phyloP scores from a whole-genome alignment of 1,140 invertebrate genomes.

The Grapholita molesta region DNA sequence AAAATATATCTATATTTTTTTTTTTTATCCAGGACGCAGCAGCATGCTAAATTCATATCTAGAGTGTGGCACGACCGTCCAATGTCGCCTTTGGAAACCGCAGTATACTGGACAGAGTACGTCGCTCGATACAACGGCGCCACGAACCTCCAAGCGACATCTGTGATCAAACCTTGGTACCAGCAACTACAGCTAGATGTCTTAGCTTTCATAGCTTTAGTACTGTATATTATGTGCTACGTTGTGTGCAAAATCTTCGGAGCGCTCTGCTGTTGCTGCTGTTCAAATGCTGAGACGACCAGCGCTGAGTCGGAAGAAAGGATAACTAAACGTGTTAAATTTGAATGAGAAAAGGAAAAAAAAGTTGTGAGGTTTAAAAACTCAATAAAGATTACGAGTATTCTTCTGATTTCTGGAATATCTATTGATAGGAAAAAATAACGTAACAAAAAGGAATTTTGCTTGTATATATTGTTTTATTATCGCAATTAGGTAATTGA shows the following conservation, averaged over 20 bases:
- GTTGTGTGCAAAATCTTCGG: conserved; percentile 56
- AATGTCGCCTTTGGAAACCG: conserved; percentile 70
- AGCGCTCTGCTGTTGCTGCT: conserved; percentile 57
- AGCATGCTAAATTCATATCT: conserved; percentile 66
- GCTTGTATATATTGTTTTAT: too few relatives aligned
- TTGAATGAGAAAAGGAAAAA: conserved; percentile 41
- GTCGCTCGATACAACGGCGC: conserved; percentile 74
- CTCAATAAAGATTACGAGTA: not conserved
- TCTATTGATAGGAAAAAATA: not conserved
- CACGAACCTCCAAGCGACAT: conserved; percentile 64
- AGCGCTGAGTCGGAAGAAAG: conserved; percentile 38
- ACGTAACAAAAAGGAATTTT: too few relatives aligned
- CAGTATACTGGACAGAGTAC: conserved; percentile 79
- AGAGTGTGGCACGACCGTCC: conserved; percentile 74
- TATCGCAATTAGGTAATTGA: too few relatives aligned
- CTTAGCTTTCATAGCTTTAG: conserved; percentile 63
- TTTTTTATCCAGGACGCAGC: conserved; percentile 58
- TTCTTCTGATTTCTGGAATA: not conserved
- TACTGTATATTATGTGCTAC: conserved; percentile 52
- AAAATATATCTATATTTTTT: conserved; percentile 24
- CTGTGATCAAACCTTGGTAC: conserved; percentile 79
- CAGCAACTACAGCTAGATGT: conserved; percentile 82
- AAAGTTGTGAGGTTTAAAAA: not conserved
- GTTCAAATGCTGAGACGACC: conserved; percentile 25
- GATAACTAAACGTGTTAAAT: conserved; percentile 61